A percentile compares a stretch with the other conserved stretches of the same genome.
These are phyloP conservation scores for Vicugna pacos DNA, from an alignment of 2,113 vertebrate genomes.

Conservation along the genomic window DNA sequence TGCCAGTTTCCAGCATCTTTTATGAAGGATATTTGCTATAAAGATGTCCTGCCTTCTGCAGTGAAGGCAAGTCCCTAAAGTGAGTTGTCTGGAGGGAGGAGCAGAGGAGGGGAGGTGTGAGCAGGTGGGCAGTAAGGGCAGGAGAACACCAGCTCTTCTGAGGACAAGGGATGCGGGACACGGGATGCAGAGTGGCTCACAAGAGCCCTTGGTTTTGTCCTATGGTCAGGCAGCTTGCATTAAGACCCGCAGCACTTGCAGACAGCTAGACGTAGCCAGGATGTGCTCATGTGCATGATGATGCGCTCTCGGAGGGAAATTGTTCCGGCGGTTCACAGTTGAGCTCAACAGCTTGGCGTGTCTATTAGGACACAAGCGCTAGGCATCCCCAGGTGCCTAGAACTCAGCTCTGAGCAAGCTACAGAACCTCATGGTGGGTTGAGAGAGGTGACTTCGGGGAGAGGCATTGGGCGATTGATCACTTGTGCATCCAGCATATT, in stretches of 20 bases:
- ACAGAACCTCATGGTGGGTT: not conserved
- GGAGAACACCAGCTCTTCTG: not conserved
- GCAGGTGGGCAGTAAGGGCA: rapidly evolving
- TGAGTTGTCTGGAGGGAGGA: not conserved
- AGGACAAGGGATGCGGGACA: not conserved
- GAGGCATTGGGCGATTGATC: not conserved
- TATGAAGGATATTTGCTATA: not conserved
- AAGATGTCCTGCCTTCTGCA: not conserved
- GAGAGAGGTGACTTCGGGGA: not conserved
- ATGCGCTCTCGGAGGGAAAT: not conserved
- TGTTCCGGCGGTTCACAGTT: not conserved
- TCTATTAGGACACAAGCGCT: not conserved
- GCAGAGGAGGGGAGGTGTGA: not conserved
- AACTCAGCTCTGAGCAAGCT: not conserved
- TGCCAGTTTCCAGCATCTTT: not conserved
- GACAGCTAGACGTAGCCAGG: not conserved
- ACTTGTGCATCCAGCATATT: not conserved
- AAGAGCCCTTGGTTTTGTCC: not conserved
- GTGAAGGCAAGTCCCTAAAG: not conserved
- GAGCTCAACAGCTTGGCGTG: not conserved
- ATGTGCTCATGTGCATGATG: not conserved
- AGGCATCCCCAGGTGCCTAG: not conserved
- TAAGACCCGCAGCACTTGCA: too few species aligned
- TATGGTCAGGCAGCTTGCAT: not conserved
- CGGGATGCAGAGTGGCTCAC: not conserved